Evolutionary conservation across 2,113 vertebrate genomes (phyloP), one percentile per base, ranked within the genome.

Genomic region (Sebastes fasciatus): DNA sequence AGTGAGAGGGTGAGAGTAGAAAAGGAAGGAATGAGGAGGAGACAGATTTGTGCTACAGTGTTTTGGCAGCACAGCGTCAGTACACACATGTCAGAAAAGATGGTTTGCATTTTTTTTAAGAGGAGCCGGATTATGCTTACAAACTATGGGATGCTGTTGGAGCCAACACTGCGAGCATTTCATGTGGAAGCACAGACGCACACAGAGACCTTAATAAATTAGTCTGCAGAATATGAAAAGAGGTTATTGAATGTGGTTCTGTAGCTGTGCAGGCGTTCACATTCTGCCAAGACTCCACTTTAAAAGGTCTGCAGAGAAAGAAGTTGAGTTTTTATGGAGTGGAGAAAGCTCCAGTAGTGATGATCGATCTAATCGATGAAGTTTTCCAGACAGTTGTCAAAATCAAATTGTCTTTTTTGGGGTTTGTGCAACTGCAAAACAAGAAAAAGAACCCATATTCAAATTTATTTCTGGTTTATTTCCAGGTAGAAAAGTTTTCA

Each of bases 221-320:
- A 76, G 80, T 88, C 88, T 82, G 79, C 70, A 72, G 63, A 83
- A 84, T 61, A 89, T 82, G 58, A 90, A 77, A 73, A 40, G 66
- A 64, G 49, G 11, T 79, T 86, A 79, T 86, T 89, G 74, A 65
- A 74, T 72, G 65, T 54, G 83, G 70, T 82, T 89, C 74, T 83
- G 74, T 81, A 78, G 64, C 70, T 60, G 58, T 65, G 83, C 45
- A 63, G 58, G 64, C 65, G 61, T 76, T 86, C 84, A 57, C 46
- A 5, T 17, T 58, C 42, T 88, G 91, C 87, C 85, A 90, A 82
- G 65, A 87, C 80, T 87, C 76, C 78, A 80, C 61, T 88, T 77
- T 34, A 82, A 85, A 74, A 69, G 62, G 74, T 61, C 71, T 79
- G 62, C 67, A 67, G 63, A 78, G 58, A 89, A 80, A 86, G 63